These are phyloP conservation scores for Thamnaconus septentrionalis DNA, from an alignment of 2,113 vertebrate genomes.

Conservation along the genomic window DNA sequence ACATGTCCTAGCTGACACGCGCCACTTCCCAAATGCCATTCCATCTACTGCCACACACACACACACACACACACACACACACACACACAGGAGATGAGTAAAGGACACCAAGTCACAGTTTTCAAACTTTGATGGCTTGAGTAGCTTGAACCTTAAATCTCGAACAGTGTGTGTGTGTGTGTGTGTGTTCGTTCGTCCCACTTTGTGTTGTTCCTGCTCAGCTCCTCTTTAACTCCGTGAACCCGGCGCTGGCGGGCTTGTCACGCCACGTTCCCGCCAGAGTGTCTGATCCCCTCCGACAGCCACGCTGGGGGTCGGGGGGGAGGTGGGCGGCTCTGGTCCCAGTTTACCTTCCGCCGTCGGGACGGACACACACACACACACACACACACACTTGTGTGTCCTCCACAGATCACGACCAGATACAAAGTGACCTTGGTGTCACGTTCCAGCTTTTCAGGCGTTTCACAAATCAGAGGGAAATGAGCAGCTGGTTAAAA, in stretches of 20 bases:
- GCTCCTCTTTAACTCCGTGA: conserved; percentile 45
- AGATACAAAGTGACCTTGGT: no score
- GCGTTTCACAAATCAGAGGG: no score
- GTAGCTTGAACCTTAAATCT: no score
- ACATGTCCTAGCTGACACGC: conserved; percentile 53
- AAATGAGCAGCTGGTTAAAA: no score
- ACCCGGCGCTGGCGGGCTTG: conserved; percentile 61
- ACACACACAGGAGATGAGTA: conserved; percentile 2
- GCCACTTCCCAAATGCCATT: conserved; percentile 51
- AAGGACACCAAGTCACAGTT: conserved; percentile 9
- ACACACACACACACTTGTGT: no score
- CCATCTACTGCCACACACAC: conserved; percentile 14
- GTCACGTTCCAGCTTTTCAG: no score
- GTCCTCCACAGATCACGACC: no score
- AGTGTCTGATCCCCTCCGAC: conserved; percentile 55
- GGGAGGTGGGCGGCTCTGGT: conserved; percentile 9
- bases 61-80: background rate
- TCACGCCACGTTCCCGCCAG: conserved; percentile 51
- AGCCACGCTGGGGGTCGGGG: conserved; percentile 30
- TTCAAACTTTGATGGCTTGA: conserved; percentile 17
- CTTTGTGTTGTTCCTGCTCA: conserved; percentile 15
- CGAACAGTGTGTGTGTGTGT: no score
- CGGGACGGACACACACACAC: no score
- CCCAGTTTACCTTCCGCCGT: no score
- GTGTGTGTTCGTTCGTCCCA: no score